Conservation (phyloP, 2,113 vertebrate genomes). For the Eulemur rufifrons region DNA sequence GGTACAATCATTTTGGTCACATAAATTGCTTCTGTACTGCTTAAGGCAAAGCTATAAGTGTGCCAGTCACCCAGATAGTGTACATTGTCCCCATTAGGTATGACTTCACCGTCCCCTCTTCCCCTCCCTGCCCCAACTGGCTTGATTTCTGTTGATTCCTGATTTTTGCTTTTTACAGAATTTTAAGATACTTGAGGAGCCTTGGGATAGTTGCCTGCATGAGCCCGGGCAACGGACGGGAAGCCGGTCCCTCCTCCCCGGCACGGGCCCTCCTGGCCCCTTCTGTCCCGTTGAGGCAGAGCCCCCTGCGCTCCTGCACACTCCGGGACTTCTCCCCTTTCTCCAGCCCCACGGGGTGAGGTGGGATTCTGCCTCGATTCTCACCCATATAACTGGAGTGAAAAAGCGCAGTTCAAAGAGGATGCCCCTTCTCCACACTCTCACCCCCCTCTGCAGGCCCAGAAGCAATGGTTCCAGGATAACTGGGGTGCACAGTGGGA, state of each 20-base stretch:
- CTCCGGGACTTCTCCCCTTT: neutral
- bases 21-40: too few species aligned
- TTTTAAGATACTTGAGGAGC: rapidly evolving
- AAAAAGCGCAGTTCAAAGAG: neutral
- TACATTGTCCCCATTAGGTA: too few species aligned
- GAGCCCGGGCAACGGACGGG: rapidly evolving
- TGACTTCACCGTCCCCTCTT: too few species aligned
- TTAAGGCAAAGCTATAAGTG: too few species aligned
- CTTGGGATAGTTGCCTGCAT: rapidly evolving
- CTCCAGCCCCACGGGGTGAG: neutral
- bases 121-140: too few species aligned
- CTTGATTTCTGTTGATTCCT: too few species aligned
- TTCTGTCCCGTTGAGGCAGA: rapidly evolving
- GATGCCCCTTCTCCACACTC: rapidly evolving
- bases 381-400: neutral
- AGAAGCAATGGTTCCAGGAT: neutral
- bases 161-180: neutral
- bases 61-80: too few species aligned
- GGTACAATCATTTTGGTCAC: too few species aligned
- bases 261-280: rapidly evolving
- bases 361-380: neutral
- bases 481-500: neutral
- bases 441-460: rapidly evolving
- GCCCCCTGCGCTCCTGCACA: rapidly evolving
- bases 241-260: rapidly evolving